A percentile compares a stretch with the other conserved stretches of the same genome.
Conservation (phyloP, 1,140 invertebrate species). For the Heliconius melpomene region DNA sequence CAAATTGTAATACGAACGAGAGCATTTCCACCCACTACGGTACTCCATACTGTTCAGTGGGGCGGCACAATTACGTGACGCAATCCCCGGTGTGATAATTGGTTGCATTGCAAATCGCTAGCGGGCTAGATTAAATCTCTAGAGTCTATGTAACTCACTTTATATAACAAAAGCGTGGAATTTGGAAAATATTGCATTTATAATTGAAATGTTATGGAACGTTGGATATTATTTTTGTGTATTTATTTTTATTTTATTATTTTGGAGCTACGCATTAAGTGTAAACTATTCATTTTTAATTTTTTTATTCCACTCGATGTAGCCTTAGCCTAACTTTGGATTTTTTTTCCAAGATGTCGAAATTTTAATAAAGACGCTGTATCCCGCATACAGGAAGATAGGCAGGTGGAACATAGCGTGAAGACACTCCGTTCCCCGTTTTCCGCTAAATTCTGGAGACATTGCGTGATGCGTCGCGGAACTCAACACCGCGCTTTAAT, state of each 20-base stretch:
- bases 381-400: too few species aligned
- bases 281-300: too few species aligned
- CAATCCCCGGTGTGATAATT: constrained; percentile 36
- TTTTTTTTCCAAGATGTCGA: too few species aligned
- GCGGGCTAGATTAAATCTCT: constrained; percentile 28
- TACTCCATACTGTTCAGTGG: constrained; percentile 17
- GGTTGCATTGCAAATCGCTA: constrained; percentile 34
- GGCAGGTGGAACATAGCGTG: too few species aligned
- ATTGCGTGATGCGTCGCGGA: too few species aligned
- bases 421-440: too few species aligned
- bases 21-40: neutral
- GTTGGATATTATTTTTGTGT: neutral
- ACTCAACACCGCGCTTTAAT: too few species aligned
- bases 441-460: too few species aligned
- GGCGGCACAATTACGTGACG: constrained; percentile 25
- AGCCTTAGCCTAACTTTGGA: too few species aligned
- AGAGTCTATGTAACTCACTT: neutral
- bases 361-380: too few species aligned
- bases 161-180: constrained; percentile 10
- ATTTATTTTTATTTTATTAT: neutral
- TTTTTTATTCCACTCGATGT: too few species aligned
- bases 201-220: neutral
- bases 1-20: neutral
- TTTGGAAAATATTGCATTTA: neutral
- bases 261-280: too few species aligned